Evolutionary conservation across 2,113 vertebrate species (phyloP).

Genomic region (Porphyrio hochstetteri): DNA sequence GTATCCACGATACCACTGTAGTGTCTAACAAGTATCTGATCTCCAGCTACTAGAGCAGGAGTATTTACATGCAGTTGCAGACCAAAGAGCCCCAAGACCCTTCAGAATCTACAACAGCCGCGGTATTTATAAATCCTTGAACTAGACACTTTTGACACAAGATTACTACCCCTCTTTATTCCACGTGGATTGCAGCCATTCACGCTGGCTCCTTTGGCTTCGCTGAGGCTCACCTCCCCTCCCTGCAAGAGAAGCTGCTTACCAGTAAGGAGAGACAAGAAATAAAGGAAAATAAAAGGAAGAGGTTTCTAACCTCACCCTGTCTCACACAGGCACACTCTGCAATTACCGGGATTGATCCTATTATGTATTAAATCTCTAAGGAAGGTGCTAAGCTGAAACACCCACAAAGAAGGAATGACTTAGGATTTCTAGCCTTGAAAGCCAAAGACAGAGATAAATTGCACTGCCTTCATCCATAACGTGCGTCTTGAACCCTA

Average conservation of each 20-base stretch:
- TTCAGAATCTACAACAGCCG: not conserved
- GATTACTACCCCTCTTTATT: constrained; percentile 28
- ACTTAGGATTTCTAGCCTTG: not conserved
- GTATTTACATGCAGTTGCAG: constrained; percentile 13
- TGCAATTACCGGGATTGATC: not conserved
- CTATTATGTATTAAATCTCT: not conserved
- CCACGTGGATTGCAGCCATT: not conserved
- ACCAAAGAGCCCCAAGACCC: constrained; percentile 27
- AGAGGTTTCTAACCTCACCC: not conserved
- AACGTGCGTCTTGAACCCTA: not conserved
- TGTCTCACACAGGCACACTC: not conserved
- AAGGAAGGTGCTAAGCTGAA: not conserved
- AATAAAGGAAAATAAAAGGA: not conserved
- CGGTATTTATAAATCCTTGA: constrained; percentile 40
- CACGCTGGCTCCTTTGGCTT: not conserved
- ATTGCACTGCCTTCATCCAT: not conserved
- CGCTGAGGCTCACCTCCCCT: not conserved
- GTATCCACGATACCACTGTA: not conserved
- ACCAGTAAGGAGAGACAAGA: not conserved
- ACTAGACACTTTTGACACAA: constrained; percentile 26
- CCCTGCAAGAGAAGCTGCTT: not conserved
- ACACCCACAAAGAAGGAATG: not conserved
- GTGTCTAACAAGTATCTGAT: constrained; percentile 36
- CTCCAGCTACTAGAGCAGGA: not conserved
- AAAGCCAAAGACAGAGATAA: not conserved